A percentile compares a stretch with the other conserved stretches of the same genome.
Conservation (phyloP, 92 coral and sea anemone genomes). For the Plumapathes pennacea region DNA sequence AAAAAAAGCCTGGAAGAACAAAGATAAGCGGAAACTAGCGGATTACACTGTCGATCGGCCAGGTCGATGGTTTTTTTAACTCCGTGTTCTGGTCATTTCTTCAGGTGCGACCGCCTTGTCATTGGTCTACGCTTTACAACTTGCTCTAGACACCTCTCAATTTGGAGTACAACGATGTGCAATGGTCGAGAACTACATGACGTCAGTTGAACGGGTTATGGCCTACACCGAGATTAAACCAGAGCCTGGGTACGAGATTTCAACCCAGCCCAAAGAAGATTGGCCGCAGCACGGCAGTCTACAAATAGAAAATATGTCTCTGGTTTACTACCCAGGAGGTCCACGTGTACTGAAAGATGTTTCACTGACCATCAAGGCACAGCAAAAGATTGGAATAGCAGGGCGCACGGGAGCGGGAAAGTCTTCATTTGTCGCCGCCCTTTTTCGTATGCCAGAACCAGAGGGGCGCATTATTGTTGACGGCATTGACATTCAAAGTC, state of each 20-base stretch:
- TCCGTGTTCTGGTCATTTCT: no score
- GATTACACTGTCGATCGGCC: no score
- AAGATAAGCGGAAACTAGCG: no score
- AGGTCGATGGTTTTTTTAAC: no score
- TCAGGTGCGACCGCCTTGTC: constrained; percentile 50
- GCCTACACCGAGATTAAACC: constrained; percentile 39
- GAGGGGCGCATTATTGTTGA: constrained; percentile 50
- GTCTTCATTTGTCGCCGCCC: constrained; percentile 44
- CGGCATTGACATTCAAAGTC: constrained; percentile 38
- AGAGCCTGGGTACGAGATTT: constrained; percentile 60
- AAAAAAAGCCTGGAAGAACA: no score
- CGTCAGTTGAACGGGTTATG: constrained; percentile 52
- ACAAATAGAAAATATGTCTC: constrained; percentile 29
- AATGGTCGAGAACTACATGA: constrained; percentile 56
- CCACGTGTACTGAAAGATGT: constrained; percentile 49
- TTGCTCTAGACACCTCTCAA: constrained; percentile 56
- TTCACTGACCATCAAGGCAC: constrained; percentile 26
- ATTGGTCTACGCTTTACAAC: constrained; percentile 51
- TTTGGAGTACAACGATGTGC: constrained; percentile 48
- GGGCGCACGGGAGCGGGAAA: constrained; percentile 76
- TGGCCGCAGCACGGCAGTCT: constrained; percentile 64
- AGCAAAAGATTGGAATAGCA: constrained; percentile 70
- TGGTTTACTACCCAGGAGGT: constrained; percentile 27
- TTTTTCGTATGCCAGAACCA: constrained; percentile 67
- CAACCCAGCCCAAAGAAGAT: constrained; percentile 61